Conservation (phyloP, 2,888 invertebrate species). For the Drosophila bunnanda region DNA sequence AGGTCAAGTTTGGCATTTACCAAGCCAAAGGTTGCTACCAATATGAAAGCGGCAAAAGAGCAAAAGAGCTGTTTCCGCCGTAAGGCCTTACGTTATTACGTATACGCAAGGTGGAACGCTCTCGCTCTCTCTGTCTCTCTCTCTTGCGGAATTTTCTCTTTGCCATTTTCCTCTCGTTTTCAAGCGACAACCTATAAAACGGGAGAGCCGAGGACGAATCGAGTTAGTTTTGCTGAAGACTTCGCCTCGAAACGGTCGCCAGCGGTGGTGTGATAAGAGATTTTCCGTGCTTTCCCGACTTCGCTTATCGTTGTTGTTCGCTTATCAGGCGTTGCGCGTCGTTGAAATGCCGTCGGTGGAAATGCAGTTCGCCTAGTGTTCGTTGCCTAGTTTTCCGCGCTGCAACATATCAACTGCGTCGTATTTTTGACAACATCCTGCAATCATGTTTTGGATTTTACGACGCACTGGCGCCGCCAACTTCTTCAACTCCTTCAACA, state of each 20-base stretch:
- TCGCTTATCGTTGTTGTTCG: slow-evolving; percentile 44
- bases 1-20: slow-evolving; percentile 71
- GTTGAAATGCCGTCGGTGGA: slow-evolving; percentile 72
- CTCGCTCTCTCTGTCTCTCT: slow-evolving; percentile 7
- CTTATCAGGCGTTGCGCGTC: slow-evolving; percentile 53
- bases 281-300: slow-evolving; percentile 24
- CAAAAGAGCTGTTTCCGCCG: slow-evolving; percentile 48
- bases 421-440: slow-evolving; percentile 6
- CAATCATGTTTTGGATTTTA: slow-evolving; percentile 78
- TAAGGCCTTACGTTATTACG: slow-evolving; percentile 46
- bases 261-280: slow-evolving; percentile 25
- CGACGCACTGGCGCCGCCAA: slow-evolving; percentile 78
- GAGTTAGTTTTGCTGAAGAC: slow-evolving; percentile 69
- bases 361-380: slow-evolving; percentile 40
- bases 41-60: slow-evolving; percentile 31
- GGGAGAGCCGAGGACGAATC: slow-evolving; percentile 19
- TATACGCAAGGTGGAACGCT: slow-evolving; percentile 4
- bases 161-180: slow-evolving; percentile 6
- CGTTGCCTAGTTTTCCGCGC: slow-evolving; percentile 49
- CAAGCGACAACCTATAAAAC: slow-evolving; percentile 57
- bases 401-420: slow-evolving; percentile 37
- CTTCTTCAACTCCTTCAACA: slow-evolving; percentile 79
- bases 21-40: slow-evolving; percentile 33
- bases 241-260: slow-evolving; percentile 48
- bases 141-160: slow-evolving; percentile 8